These are phyloP conservation scores for Anoplopoma fimbria DNA, from an alignment of 2,113 vertebrate species.

Conservation along the genomic window DNA sequence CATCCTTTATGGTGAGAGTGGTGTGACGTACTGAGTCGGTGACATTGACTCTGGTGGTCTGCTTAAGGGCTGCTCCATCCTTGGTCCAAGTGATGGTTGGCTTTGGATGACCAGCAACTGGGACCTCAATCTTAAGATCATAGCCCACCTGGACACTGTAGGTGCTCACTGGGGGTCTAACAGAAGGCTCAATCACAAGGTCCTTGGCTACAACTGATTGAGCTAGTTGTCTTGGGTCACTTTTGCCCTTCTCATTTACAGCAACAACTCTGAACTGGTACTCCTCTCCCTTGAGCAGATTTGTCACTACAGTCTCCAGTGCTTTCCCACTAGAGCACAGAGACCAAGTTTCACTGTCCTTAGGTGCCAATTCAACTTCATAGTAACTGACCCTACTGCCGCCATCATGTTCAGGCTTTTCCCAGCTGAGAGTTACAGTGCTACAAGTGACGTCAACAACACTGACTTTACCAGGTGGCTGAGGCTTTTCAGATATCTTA, in stretches of 20 bases:
- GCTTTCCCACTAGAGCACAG: conserved; percentile 92
- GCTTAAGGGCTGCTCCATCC: conserved; percentile 91
- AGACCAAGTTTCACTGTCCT: conserved; percentile 93
- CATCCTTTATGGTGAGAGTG: conserved; percentile 92
- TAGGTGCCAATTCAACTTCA: conserved; percentile 94
- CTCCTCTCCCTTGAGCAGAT: conserved; percentile 92
- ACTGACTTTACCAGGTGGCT: conserved; percentile 96
- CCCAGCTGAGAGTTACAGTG: conserved; percentile 92
- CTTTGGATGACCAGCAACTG: conserved; percentile 93
- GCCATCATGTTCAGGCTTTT: conserved; percentile 95
- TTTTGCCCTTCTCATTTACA: conserved; percentile 97
- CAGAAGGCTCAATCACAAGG: conserved; percentile 92
- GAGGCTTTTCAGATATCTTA: conserved; percentile 97
- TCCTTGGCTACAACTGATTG: conserved; percentile 93
- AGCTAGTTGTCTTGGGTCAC: conserved; percentile 92
- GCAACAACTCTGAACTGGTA: conserved; percentile 96
- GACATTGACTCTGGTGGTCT: conserved; percentile 96
- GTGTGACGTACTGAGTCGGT: conserved; percentile 87
- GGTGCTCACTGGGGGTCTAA: conserved; percentile 89
- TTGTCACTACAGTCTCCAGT: conserved; percentile 90
- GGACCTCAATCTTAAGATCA: conserved; percentile 95
- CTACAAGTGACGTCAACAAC: conserved; percentile 93
- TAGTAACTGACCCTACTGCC: conserved; percentile 96
- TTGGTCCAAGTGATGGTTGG: conserved; percentile 94
- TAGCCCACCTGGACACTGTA: conserved; percentile 95